Evolutionary conservation across 2,113 vertebrate species (phyloP).

Genomic region (Epinephelus moara): DNA sequence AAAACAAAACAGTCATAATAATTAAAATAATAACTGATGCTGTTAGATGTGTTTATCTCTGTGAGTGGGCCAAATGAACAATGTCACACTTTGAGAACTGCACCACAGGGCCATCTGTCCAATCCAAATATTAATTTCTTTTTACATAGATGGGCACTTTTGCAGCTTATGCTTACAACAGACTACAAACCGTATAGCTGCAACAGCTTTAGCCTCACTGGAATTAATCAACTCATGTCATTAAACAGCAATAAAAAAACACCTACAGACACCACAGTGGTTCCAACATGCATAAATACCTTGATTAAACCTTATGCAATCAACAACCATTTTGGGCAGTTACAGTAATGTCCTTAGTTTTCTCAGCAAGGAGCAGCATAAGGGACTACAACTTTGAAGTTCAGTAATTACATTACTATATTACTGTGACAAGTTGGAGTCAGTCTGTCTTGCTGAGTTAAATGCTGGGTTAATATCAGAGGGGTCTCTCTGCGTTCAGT

Average conservation of each 20-base stretch:
- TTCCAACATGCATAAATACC: neutral
- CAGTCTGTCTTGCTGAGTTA: too few species aligned
- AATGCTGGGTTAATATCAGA: too few species aligned
- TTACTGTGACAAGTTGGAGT: too few species aligned
- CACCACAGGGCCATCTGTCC: neutral
- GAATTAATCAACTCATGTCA: conserved; percentile 1
- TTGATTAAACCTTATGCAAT: neutral
- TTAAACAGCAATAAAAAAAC: conserved; percentile 20
- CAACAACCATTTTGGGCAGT: neutral
- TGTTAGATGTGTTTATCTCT: neutral
- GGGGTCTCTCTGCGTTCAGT: too few species aligned
- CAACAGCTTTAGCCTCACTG: neutral
- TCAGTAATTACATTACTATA: too few species aligned
- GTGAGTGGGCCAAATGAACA: neutral
- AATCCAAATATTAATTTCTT: conserved; percentile 6
- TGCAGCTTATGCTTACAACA: neutral
- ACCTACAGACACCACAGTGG: neutral
- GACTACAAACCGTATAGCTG: conserved; percentile 1
- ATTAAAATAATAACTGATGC: neutral
- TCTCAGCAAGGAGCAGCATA: too few species aligned
- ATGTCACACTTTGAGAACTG: neutral
- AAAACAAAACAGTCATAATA: neutral
- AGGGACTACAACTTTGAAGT: too few species aligned
- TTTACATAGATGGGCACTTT: neutral
- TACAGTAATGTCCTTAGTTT: neutral